A percentile compares a stretch with the other conserved stretches of the same genome.
phyloP scores from a whole-genome alignment of 2,113 vertebrate genomes.

The Gadus chalcogrammus region DNA sequence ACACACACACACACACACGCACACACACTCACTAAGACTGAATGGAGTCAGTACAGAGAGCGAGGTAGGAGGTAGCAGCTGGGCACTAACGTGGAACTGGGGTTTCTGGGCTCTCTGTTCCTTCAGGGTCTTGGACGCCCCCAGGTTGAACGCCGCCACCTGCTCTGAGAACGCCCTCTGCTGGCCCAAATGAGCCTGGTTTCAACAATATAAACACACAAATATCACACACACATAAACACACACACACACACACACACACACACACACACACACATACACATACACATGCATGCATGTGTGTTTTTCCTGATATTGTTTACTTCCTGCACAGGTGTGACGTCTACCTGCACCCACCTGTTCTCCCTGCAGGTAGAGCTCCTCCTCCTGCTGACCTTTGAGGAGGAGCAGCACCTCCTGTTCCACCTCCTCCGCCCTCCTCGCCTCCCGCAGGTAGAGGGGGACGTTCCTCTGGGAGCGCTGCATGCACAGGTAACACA shows the following conservation, averaged over 20 bases:
- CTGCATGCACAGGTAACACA: slow-evolving; percentile 79
- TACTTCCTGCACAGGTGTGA: neutral
- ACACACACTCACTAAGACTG: no score
- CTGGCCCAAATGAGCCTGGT: slow-evolving; percentile 56
- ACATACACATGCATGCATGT: neutral
- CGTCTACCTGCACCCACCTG: slow-evolving; percentile 51
- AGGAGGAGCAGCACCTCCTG: slow-evolving; percentile 68
- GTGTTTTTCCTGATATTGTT: no score
- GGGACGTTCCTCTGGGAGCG: slow-evolving; percentile 70
- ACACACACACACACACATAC: neutral
- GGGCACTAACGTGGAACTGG: slow-evolving; percentile 62
- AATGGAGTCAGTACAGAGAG: neutral
- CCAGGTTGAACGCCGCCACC: slow-evolving; percentile 71
- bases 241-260: neutral
- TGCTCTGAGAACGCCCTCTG: slow-evolving; percentile 65
- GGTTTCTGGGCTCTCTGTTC: slow-evolving; percentile 46
- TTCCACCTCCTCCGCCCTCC: slow-evolving; percentile 57
- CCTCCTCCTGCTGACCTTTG: slow-evolving; percentile 65
- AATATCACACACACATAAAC: neutral
- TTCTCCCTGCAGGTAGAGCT: slow-evolving; percentile 58
- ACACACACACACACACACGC: no score
- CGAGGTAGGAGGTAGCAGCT: neutral
- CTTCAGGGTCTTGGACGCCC: slow-evolving; percentile 61
- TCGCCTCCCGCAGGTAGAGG: slow-evolving; percentile 57
- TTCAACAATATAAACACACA: neutral